phyloP scores from a whole-genome alignment of 2,113 vertebrate genomes.

The Myrmophylax atrothorax region DNA sequence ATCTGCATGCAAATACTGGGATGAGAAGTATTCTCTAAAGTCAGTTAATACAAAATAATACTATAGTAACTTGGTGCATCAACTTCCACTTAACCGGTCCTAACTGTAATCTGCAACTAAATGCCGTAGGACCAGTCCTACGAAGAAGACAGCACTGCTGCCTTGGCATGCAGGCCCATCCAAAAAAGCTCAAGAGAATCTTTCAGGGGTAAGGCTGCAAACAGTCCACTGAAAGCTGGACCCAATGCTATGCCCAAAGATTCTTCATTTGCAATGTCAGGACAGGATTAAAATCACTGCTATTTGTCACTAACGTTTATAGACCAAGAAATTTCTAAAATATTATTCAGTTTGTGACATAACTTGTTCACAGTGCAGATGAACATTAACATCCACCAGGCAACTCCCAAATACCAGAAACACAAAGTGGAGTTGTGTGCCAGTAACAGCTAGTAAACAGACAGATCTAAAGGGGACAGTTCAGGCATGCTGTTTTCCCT shows the following conservation, averaged over 20 bases:
- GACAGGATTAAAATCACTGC: neutral
- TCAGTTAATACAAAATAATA: constrained; percentile 10
- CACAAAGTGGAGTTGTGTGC: neutral
- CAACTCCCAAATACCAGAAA: constrained; percentile 14
- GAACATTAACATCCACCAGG: neutral
- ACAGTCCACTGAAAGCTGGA: neutral
- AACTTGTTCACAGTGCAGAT: neutral
- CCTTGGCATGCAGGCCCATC: neutral
- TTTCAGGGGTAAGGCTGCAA: neutral
- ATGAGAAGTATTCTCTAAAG: constrained; percentile 27
- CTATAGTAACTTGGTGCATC: neutral
- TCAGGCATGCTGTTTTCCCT: neutral
- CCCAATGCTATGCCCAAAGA: neutral
- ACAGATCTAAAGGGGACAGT: neutral
- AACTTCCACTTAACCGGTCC: neutral
- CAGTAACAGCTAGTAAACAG: constrained; percentile 13
- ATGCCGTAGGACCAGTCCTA: neutral
- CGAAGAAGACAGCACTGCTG: neutral
- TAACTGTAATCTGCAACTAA: neutral
- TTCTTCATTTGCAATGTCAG: neutral
- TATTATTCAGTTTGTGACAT: neutral
- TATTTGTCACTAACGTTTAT: neutral
- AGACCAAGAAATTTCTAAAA: neutral
- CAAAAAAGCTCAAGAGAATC: neutral
- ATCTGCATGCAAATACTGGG: neutral